Base-by-base conservation (phyloP, 2,113 vertebrate species). In the Phoenicopterus ruber region DNA sequence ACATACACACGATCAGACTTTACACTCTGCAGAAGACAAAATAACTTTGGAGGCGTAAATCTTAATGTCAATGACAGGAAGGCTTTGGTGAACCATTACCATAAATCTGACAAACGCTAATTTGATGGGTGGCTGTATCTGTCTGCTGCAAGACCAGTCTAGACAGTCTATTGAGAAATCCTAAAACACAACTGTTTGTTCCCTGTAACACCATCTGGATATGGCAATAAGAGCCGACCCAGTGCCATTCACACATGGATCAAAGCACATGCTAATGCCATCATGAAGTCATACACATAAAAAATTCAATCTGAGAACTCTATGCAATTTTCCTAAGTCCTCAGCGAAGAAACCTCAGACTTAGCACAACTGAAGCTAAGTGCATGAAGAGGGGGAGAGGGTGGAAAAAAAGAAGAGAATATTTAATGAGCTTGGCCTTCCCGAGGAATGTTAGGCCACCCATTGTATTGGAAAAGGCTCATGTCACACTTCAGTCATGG, bases 81-180 rank as follows among this genome's bases (percentile, higher is more conserved):
- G 98, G 99, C 99, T 99, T 99, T 99, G 99, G 99, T 98, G 98
- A 98, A 98, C 99, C 99, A 99, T 99, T 99, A 99, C 99, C 99
- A 99, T 99, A 99, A 99, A 99, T 99, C 99, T 99, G 99, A 99
- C 99, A 99, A 99, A 99, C 98, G 97, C 99, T 99, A 99, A 99
- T 99, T 99, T 99, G 99, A 99, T 99, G 99, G 99, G 99, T 99
- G 99, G 99, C 99, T 99, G 99, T 99, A 99, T 99, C 99, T 99
- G 99, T 99, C 99, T 99, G 99, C 99, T 99, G 98, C 98, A 98
- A 98, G 99, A 98, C 98, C 99, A 99, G 99, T 99, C 99, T 99
- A 99, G 99, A 99, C 99, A 98, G 98, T 98, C 99, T 99, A 99
- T 99, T 99, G 99, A 99, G 99, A 99, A 98, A 98, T 99, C 98